Conservation (phyloP, 2,797 vertebrate species). For the Tympanoctomys barrerae region DNA sequence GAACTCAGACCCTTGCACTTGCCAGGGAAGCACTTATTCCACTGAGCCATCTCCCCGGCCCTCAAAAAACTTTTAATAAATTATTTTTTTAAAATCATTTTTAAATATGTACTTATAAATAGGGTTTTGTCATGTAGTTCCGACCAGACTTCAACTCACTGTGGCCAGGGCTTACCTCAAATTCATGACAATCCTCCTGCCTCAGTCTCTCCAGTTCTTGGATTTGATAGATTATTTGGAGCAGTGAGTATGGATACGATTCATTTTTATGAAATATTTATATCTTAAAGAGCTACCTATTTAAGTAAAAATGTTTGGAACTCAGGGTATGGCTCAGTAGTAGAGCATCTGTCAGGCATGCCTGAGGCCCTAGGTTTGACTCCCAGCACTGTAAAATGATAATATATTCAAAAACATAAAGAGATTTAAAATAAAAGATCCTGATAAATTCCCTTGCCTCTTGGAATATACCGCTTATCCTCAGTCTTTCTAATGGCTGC, state of each 20-base stretch:
- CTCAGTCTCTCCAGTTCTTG: neutral
- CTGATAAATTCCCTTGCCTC: neutral
- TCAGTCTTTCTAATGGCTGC: neutral
- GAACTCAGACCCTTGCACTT: too few relatives aligned
- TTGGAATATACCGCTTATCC: neutral
- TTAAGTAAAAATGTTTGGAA: neutral
- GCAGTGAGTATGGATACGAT: neutral
- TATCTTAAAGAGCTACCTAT: neutral
- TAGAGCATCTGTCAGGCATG: neutral
- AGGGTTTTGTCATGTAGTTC: neutral
- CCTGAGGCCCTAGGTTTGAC: neutral
- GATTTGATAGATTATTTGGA: neutral
- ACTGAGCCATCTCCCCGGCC: too few relatives aligned
- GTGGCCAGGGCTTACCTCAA: neutral
- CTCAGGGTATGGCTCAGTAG: neutral
- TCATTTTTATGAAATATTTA: constrained; percentile 23
- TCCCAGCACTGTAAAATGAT: neutral
- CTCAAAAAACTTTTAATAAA: neutral
- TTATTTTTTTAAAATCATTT: neutral
- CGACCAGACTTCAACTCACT: neutral
- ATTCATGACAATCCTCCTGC: neutral
- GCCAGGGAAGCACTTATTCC: too few relatives aligned
- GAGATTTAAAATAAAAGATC: constrained; percentile 1
- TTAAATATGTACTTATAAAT: neutral
- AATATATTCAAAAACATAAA: neutral